Percentiles rank a stretch among this genome's conserved stretches.
Conservation (phyloP, 2,113 vertebrate species). For the Ageneiosus marmoratus region DNA sequence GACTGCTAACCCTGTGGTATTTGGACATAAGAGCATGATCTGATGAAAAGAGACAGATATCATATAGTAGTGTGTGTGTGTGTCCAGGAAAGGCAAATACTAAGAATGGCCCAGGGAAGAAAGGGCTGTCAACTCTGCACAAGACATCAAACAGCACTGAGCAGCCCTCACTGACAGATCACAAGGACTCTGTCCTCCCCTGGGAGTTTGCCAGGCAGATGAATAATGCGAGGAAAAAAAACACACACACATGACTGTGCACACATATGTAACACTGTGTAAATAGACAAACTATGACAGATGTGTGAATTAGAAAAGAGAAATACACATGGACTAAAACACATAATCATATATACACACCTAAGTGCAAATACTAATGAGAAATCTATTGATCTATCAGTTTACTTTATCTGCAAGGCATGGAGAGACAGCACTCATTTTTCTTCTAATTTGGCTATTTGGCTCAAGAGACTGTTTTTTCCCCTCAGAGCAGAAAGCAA, state of each 20-base stretch:
- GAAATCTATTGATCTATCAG: not conserved
- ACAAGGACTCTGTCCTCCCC: conserved; percentile 59
- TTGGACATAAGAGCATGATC: conserved; percentile 59
- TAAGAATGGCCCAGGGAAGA: conserved; percentile 65
- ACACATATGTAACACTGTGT: conserved; percentile 18
- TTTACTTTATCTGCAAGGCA: conserved; percentile 13
- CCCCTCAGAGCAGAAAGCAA: conserved; percentile 46
- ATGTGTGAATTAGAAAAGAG: not conserved
- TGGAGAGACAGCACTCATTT: not conserved
- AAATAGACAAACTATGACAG: conserved; percentile 22
- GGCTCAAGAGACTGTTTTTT: conserved; percentile 35
- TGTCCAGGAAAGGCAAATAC: conserved; percentile 65
- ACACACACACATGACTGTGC: conserved; percentile 15
- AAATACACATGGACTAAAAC: not conserved
- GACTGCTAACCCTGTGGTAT: conserved; percentile 65
- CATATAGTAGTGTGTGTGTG: conserved; percentile 58
- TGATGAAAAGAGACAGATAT: conserved; percentile 72
- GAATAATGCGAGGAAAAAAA: conserved; percentile 58
- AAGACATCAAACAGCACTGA: conserved; percentile 61
- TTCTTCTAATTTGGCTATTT: conserved; percentile 27
- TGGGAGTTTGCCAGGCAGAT: conserved; percentile 53
- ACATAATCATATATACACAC: not conserved
- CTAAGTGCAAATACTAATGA: conserved; percentile 5
- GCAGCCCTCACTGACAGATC: conserved; percentile 64
- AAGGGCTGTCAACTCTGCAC: conserved; percentile 68